Evolutionary conservation across 2,888 invertebrate genomes (phyloP), one percentile per base, ranked within the genome.

Genomic region (Drosophila pseudotakahashii): DNA sequence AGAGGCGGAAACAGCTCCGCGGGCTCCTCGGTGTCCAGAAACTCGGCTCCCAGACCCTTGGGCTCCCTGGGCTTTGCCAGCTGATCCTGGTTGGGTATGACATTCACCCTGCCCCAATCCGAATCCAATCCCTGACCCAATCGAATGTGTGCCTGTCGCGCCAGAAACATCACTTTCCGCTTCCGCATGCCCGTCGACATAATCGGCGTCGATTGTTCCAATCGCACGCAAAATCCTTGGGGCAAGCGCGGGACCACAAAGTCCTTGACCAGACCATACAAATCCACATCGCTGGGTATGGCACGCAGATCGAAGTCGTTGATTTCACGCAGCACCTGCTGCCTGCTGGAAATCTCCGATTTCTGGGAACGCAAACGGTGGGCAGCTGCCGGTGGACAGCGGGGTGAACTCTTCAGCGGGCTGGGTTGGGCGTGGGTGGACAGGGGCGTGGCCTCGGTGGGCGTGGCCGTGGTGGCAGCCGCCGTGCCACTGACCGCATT

Each of bases 201-300:
- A 6, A 59, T 67, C 1, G 78, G 84, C 7, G 84, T 79, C 4
- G 71, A 67, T 30, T 88, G 81, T 61, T 89, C 86, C 19, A 91
- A 62, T 0, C 88, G 89, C 44, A 92, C 86, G 42, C 83, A 84
- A 62, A 91, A 92, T 5, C 92, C 91, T 61, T 91, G 88, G 2
- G 92, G 92, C 62, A 92, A 59, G 2, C 92, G 89, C 1, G 92
- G 92, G 51, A 91, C 89, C 34, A 92, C 87, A 69, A 92, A 91
- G 48, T 92, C 89, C 76, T 88, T 89, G 42, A 92, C 81, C 32
- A 92, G 73, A 0, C 89, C 89, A 55, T 90, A 88, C 14, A 92
- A 76, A 64, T 92, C 91, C n/a, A 91, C 81, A 19, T 89, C 86
- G 37, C 77, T 73, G 59, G 92, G 92, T 47, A 92, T 90, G 53